Percentiles rank a stretch among this genome's conserved stretches.
Evolutionary conservation across 2,888 invertebrate species (phyloP).

Genomic region (Hofmannophila pseudospretella): DNA sequence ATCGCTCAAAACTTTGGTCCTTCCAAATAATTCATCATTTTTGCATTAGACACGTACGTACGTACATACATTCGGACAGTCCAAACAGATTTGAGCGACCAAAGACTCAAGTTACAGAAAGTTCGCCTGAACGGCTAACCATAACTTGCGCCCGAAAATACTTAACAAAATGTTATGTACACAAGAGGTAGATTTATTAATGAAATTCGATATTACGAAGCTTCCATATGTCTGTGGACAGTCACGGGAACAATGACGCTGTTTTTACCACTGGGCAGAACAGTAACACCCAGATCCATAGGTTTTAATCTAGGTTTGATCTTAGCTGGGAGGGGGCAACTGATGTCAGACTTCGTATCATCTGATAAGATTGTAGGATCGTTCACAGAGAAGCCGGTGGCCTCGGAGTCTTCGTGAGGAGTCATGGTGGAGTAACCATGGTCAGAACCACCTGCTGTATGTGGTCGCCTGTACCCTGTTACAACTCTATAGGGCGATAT

Average conservation of each 20-base stretch:
- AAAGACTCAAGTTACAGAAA: no score
- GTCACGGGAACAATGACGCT: conserved; percentile 91
- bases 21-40: no score
- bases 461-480: conserved; percentile 86
- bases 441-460: conserved; percentile 90
- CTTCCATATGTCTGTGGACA: conserved; percentile 93
- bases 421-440: conserved; percentile 97
- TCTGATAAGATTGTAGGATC: conserved; percentile 79
- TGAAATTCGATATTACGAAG: conserved; percentile 65
- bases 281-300: conserved; percentile 64
- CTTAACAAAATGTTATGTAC: conserved; percentile 26
- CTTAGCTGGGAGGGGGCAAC: conserved; percentile 77
- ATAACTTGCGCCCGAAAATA: no score
- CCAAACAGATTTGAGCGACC: no score
- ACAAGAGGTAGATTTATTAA: conserved; percentile 47
- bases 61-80: no score
- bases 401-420: conserved; percentile 92
- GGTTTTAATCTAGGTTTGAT: conserved; percentile 59
- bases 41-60: no score
- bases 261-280: conserved; percentile 74
- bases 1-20: conserved; percentile 4
- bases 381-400: conserved; percentile 85
- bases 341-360: conserved; percentile 72
- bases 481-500: conserved; percentile 93
- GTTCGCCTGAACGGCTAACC: no score